These are phyloP conservation scores for Leptobrachium ailaonicum DNA, from an alignment of 2,113 vertebrate genomes.

Conservation along the genomic window DNA sequence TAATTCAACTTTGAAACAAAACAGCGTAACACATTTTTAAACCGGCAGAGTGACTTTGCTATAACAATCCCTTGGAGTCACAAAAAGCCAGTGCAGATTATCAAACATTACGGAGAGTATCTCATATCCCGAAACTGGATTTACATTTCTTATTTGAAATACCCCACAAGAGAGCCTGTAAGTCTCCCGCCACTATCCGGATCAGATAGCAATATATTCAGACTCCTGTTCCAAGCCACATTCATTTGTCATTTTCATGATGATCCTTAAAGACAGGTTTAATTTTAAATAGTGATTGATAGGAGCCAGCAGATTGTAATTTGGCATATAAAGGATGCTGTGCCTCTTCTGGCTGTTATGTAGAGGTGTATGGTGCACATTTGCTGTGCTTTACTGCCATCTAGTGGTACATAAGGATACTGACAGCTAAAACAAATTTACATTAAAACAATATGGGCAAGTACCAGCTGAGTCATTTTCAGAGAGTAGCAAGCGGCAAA, in stretches of 20 bases:
- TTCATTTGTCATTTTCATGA: constrained; percentile 28
- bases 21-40: too few species aligned
- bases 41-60: too few species aligned
- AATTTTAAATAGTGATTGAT: constrained; percentile 28
- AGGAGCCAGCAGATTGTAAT: background rate
- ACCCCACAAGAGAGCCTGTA: background rate
- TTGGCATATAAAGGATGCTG: background rate
- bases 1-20: too few species aligned
- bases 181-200: background rate
- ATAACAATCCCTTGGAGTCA: too few species aligned
- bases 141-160: background rate
- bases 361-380: background rate
- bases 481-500: too few species aligned
- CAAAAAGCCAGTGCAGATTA: too few species aligned
- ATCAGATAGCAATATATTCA: constrained; percentile 21
- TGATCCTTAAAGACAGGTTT: constrained; percentile 18
- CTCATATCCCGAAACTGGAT: too few species aligned
- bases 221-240: background rate
- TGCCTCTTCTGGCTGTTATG: background rate
- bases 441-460: too few species aligned
- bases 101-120: too few species aligned
- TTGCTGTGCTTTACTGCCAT: constrained; percentile 28
- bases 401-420: constrained; percentile 12
- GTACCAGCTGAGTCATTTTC: too few species aligned
- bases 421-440: too few species aligned